A percentile compares a stretch with the other conserved stretches of the same genome.
phyloP scores from a whole-genome alignment of 2,797 vertebrate genomes.

The Artibeus lituratus region DNA sequence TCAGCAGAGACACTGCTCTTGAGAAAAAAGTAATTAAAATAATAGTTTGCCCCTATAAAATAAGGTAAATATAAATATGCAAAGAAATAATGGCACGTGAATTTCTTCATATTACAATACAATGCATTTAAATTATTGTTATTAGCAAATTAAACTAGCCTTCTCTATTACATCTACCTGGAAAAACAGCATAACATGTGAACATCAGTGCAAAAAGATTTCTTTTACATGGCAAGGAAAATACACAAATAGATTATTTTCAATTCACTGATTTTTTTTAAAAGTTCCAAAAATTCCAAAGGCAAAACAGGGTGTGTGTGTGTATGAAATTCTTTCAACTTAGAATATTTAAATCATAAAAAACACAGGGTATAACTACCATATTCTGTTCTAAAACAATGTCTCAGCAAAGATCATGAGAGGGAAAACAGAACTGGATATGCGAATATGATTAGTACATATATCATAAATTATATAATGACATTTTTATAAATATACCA shows the following conservation, averaged over 20 bases:
- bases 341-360: constrained; percentile 35
- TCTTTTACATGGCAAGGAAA: constrained; percentile 4
- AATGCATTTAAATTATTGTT: constrained; percentile 44
- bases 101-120: constrained; percentile 43
- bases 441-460: neutral
- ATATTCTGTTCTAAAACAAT: constrained; percentile 1
- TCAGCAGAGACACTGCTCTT: neutral
- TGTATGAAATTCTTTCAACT: neutral
- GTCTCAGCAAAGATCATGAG: neutral
- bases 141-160: constrained; percentile 20
- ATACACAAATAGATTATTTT: constrained; percentile 43
- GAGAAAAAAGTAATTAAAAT: constrained; percentile 36
- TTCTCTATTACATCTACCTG: constrained; percentile 40
- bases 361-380: neutral
- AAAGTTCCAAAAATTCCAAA: neutral
- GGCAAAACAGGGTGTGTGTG: neutral
- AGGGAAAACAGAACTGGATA: neutral
- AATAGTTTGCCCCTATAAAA: neutral
- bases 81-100: neutral
- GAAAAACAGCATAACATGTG: constrained; percentile 36
- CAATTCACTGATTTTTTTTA: constrained; percentile 40
- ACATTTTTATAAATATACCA: constrained; percentile 54
- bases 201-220: constrained; percentile 37
- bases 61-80: neutral
- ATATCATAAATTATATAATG: constrained; percentile 58